A percentile compares a stretch with the other conserved stretches of the same genome.
phyloP scores from a whole-genome alignment of 2,797 vertebrate species.

The Urocyon cinereoargenteus region DNA sequence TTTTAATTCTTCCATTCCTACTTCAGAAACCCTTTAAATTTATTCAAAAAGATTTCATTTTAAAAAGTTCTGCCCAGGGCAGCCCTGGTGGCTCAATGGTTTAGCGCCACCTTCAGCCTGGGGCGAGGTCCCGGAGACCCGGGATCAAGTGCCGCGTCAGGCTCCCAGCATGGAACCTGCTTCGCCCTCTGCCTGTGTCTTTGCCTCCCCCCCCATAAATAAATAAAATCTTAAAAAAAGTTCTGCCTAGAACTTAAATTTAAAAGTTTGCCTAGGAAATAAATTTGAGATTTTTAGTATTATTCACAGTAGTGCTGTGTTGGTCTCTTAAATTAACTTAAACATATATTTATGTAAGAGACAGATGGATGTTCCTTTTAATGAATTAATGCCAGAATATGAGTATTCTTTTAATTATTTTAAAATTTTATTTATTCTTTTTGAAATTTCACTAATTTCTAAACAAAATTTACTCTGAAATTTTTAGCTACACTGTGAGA shows the following conservation, averaged over 20 bases:
- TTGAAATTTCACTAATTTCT: not conserved
- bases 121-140: too few species aligned
- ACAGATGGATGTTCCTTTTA: not conserved
- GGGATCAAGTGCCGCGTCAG: too few species aligned
- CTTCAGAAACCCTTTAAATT: not conserved
- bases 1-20: not conserved
- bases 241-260: not conserved
- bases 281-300: constrained; percentile 6
- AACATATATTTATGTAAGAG: not conserved
- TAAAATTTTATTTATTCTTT: not conserved
- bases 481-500: not conserved
- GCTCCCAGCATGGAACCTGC: too few species aligned
- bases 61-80: not conserved
- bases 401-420: not conserved
- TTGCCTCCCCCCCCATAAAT: too few species aligned
- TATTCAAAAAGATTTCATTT: constrained; percentile 16
- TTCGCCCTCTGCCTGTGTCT: too few species aligned
- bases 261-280: not conserved
- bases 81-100: too few species aligned
- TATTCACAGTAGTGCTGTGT: not conserved
- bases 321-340: not conserved
- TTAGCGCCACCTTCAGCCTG: too few species aligned
- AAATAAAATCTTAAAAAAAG: not conserved
- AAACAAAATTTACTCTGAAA: constrained; percentile 17
- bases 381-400: not conserved